Evolutionary conservation across 2,113 vertebrate genomes (phyloP).

Genomic region (Zingel zingel): DNA sequence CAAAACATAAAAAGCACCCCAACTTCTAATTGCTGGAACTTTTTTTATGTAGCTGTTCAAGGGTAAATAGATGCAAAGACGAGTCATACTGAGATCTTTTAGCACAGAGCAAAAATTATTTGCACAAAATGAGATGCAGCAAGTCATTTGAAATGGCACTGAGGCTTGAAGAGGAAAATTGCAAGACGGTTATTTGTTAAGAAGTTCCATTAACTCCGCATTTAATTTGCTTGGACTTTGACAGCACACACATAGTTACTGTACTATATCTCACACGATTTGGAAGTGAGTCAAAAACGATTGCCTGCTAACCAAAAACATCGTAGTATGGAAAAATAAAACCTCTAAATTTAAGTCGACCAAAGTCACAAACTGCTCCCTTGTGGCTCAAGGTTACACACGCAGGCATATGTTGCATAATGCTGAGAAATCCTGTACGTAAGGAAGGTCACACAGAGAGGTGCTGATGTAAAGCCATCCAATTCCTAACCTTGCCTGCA

Average conservation of each 20-base stretch:
- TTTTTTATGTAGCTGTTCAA: slow-evolving; percentile 27
- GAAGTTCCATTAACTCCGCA: slow-evolving; percentile 59
- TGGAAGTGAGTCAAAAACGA: slow-evolving; percentile 27
- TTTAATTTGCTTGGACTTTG: slow-evolving; percentile 63
- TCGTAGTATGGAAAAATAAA: neutral
- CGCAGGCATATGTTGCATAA: neutral
- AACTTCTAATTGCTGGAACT: slow-evolving; percentile 33
- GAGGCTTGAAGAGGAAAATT: slow-evolving; percentile 60
- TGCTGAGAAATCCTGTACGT: neutral
- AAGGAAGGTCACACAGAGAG: slow-evolving; percentile 20
- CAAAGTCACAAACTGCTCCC: neutral
- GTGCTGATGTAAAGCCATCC: slow-evolving; percentile 22
- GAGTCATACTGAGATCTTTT: slow-evolving; percentile 50
- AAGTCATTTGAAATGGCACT: slow-evolving; percentile 61
- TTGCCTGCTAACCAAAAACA: neutral
- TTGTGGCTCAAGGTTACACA: slow-evolving; percentile 7
- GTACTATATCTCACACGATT: slow-evolving; percentile 19
- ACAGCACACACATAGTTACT: slow-evolving; percentile 17
- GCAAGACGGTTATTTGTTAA: slow-evolving; percentile 63
- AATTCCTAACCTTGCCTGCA: neutral
- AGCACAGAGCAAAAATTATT: slow-evolving; percentile 55
- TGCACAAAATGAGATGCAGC: slow-evolving; percentile 58
- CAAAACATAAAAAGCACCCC: slow-evolving; percentile 29
- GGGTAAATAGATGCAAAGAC: slow-evolving; percentile 31
- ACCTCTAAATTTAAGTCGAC: neutral